These are phyloP conservation scores for Rallus limicola DNA, from an alignment of 2,113 vertebrate genomes.

Conservation along the genomic window DNA sequence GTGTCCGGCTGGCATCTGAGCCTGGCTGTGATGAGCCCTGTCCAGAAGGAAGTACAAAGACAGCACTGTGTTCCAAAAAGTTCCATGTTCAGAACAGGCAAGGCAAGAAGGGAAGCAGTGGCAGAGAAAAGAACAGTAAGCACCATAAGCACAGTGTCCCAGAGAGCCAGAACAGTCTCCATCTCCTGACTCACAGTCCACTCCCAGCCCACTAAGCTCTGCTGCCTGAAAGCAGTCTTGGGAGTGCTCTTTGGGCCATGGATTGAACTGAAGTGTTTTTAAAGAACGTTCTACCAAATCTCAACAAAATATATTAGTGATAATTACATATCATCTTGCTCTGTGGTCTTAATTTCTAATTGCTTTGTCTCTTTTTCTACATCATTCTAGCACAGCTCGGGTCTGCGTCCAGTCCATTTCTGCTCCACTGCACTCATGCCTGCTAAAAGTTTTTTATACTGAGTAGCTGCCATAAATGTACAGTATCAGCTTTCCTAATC, in stretches of 20 bases:
- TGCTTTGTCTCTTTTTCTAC: background rate
- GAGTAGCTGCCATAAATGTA: background rate
- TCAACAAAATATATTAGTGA: background rate
- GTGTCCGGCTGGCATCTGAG: background rate
- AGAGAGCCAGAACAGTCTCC: background rate
- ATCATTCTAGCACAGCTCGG: background rate
- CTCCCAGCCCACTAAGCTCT: background rate
- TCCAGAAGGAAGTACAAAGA: background rate
- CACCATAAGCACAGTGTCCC: fast-evolving
- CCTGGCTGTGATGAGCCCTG: background rate
- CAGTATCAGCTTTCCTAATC: background rate
- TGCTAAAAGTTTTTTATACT: background rate
- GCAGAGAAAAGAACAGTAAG: background rate
- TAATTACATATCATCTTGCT: background rate
- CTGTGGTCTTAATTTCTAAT: background rate
- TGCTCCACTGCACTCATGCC: background rate
- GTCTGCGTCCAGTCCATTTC: background rate
- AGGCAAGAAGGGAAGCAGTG: background rate
- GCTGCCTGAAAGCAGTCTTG: fast-evolving
- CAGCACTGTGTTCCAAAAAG: background rate
- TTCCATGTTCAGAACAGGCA: background rate
- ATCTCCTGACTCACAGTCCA: background rate
- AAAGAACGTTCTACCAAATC: background rate
- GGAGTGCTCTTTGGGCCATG: background rate
- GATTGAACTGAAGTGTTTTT: background rate